Evolutionary conservation across 2,113 vertebrate species (phyloP), one percentile per base, ranked within the genome.

Genomic region (Echinops telfairi): DNA sequence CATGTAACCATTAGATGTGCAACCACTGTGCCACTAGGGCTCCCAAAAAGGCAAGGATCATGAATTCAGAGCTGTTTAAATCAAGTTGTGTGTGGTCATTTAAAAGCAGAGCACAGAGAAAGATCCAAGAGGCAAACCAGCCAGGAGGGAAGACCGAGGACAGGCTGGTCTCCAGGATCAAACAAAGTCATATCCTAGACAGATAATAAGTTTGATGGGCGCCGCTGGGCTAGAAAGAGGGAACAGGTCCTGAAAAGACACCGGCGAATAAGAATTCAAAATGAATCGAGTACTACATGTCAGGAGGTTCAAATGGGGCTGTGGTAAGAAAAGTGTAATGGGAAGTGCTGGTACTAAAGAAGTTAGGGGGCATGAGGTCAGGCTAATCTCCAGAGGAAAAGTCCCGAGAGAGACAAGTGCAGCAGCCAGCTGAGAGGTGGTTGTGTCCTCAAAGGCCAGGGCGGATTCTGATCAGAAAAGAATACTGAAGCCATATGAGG

Each of bases 161-260:
- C 76, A 3, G 40, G 12, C 47, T 20, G 19, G 23, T 76, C 66
- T 85, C 76, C 36, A 90, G 33, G n/a, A 83, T 8, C 92, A 89
- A 88, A 83, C 23, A 89, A 83, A 78, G 71, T n/a, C 83, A 58
- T n/a, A 90, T 85, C 94, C 85, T 70, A 75, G 91, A 84, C 38
- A 89, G n/a, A 36, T 58, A 40, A 86, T 36, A 71, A 90, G 53
- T 58, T 88, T 60, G 73, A 87, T 57, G 84, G 73, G 33, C 85
- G 62, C 29, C 43, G 60, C 38, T 75, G 22, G 58, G 62, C 40
- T 79, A 53, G 40, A 78, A 83, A 71, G 36, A 83, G 38, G 2
- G 33, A 53, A 86, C 33, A 90, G 76, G 89, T 2, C 17, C 86
- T 76, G 11, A 86, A 53, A 92, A 83, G 78, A 79, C 25, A 43